phyloP scores from a whole-genome alignment of 2,797 vertebrate species.

The Selene dorsalis region DNA sequence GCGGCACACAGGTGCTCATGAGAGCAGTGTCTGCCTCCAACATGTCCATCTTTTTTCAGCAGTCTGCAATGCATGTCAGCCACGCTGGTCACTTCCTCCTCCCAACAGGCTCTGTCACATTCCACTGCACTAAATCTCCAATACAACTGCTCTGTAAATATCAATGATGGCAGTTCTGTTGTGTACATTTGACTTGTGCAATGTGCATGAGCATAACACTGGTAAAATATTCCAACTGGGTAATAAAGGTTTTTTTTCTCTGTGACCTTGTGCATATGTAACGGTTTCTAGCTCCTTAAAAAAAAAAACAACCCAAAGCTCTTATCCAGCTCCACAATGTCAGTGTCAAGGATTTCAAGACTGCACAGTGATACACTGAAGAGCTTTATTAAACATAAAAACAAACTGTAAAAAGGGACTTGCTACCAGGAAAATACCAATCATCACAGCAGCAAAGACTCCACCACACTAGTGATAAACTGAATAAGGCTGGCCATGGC shows the following conservation, averaged over 20 bases:
- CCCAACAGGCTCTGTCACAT: constrained; percentile 37
- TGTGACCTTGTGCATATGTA: constrained; percentile 14
- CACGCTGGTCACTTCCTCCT: constrained; percentile 40
- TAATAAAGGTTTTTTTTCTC: constrained; percentile 82
- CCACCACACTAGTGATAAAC: constrained; percentile 17
- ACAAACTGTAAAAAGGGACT: constrained; percentile 48
- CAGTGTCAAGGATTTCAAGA: neutral
- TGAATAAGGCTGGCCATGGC: neutral
- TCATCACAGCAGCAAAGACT: constrained; percentile 24
- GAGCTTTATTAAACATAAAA: constrained; percentile 70
- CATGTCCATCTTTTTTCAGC: constrained; percentile 44
- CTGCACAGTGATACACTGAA: constrained; percentile 34
- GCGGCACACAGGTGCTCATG: constrained; percentile 14
- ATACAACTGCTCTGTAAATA: constrained; percentile 79
- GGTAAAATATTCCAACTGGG: constrained; percentile 76
- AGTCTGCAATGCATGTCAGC: constrained; percentile 61
- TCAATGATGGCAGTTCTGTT: constrained; percentile 63
- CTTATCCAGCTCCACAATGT: neutral
- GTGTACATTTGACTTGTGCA: constrained; percentile 81
- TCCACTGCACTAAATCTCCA: constrained; percentile 54
- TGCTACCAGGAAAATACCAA: constrained; percentile 26
- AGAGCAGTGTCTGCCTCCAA: constrained; percentile 31
- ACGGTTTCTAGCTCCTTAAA: neutral
- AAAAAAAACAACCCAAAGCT: neutral
- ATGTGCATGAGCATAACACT: constrained; percentile 71